phyloP scores from a whole-genome alignment of 2,113 vertebrate genomes.

The Datnioides undecimradiatus region DNA sequence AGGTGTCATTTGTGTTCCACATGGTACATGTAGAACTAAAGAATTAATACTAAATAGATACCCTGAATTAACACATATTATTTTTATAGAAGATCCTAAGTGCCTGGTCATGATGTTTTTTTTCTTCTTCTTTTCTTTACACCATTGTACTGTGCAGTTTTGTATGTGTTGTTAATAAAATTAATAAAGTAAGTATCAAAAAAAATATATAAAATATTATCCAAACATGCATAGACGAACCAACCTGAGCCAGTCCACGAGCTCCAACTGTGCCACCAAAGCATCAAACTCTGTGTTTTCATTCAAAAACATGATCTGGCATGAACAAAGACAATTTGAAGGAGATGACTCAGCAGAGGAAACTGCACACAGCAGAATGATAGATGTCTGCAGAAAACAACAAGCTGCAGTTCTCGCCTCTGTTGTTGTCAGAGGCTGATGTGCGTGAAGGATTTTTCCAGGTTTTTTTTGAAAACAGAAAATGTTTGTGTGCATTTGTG shows the following conservation, averaged over 20 bases:
- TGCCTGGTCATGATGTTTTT: too few relatives aligned
- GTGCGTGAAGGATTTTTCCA: conserved; percentile 12
- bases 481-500: conserved; percentile 4
- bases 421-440: conserved; percentile 12
- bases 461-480: conserved; percentile 16
- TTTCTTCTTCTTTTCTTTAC: too few relatives aligned
- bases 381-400: conserved; percentile 48
- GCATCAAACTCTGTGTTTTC: conserved; percentile 13
- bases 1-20: too few relatives aligned
- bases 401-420: conserved; percentile 38
- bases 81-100: too few relatives aligned
- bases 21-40: too few relatives aligned
- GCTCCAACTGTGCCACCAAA: neutral
- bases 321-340: conserved; percentile 32
- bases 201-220: too few relatives aligned
- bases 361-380: conserved; percentile 21
- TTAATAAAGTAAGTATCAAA: too few relatives aligned
- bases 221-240: too few relatives aligned
- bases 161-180: too few relatives aligned
- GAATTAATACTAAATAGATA: too few relatives aligned
- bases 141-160: too few relatives aligned
- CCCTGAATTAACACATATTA: too few relatives aligned
- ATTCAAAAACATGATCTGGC: conserved; percentile 22
- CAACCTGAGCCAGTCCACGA: conserved; percentile 3
- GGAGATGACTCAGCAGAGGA: conserved; percentile 56